Evolutionary conservation across 2,888 invertebrate species (phyloP), one percentile per base, ranked within the genome.

Genomic region (Escarpia spicata): DNA sequence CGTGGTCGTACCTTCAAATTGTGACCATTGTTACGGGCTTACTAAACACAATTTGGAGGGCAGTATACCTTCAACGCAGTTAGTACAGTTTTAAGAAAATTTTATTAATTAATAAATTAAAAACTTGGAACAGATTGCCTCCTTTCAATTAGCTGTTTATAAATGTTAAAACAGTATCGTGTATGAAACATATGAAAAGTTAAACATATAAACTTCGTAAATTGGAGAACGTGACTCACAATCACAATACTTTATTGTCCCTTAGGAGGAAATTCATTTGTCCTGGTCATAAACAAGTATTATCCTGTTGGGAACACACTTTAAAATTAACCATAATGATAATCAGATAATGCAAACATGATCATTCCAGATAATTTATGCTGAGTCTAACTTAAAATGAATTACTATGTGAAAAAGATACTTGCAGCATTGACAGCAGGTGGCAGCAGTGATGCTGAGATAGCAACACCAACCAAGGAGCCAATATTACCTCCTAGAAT

Each of bases 401-500:
- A 75, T 26, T 75, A 26, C 19, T 19, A 75, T 26, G 6, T n/a
- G 6, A 31, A 91, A 90, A 92, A 43, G 60, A 52, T 43, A 95
- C 96, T 95, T 95, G 97, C 98, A 93, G 98, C 97, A 96, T 98
- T 98, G 1, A 98, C 98, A 92, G 98, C 98, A 3, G 98, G 98
- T 0, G 98, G 98, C 93, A 98, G 96, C 31, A 98, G 96, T 0
- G 98, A 98, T 0, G 98, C 98, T 0, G 98, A 98, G 94, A 98
- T 98, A 6, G 98, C 98, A 8, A 98, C 98, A 6, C 98, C 98
- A 0, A 98, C 98, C 10, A 98, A 96, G 0, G 98, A 98, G 0
- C 98, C 98, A 6, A 98, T 97, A 96, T 98, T 98, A 92, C 98
- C 98, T 75, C 98, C 98, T n/a, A 98, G 96, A 19, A 98, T 97